Evolutionary conservation across 2,888 invertebrate genomes (phyloP).

Genomic region (Euclidia mi): DNA sequence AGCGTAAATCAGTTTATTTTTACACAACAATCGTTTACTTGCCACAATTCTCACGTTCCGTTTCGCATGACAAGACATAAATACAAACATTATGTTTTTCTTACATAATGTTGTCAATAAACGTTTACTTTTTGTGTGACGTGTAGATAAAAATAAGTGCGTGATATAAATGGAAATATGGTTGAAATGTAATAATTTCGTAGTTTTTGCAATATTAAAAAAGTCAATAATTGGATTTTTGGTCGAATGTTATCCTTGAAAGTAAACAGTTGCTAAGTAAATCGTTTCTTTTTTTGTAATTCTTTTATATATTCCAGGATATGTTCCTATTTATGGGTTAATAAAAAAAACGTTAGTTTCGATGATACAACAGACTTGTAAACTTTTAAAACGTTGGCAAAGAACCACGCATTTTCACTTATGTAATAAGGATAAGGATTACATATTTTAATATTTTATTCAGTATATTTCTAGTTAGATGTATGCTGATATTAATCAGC

Average conservation of each 20-base stretch:
- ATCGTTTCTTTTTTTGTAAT: too few species aligned
- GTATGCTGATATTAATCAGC: too few species aligned
- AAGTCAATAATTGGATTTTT: slow-evolving; percentile 12
- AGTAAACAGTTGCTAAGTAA: too few species aligned
- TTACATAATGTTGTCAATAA: not conserved
- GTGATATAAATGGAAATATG: not conserved
- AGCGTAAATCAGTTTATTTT: slow-evolving; percentile 11
- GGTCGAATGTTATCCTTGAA: slow-evolving; percentile 37
- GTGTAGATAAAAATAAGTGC: not conserved
- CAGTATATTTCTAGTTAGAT: too few species aligned
- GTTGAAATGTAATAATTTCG: slow-evolving; percentile 14
- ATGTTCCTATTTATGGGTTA: too few species aligned
- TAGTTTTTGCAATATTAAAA: slow-evolving; percentile 22
- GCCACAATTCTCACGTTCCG: not conserved
- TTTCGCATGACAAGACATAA: slow-evolving; percentile 3
- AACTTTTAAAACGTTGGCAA: too few species aligned
- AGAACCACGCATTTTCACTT: too few species aligned
- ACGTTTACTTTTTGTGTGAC: not conserved
- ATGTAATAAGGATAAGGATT: too few species aligned
- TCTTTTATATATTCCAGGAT: too few species aligned
- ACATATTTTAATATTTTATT: too few species aligned
- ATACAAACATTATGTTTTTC: not conserved
- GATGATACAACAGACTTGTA: too few species aligned
- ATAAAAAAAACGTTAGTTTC: too few species aligned
- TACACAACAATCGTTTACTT: slow-evolving; percentile 21